A percentile compares a stretch with the other conserved stretches of the same genome.
These are phyloP conservation scores for Oenanthe melanoleuca DNA, from an alignment of 2,113 vertebrate species.

Conservation along the genomic window DNA sequence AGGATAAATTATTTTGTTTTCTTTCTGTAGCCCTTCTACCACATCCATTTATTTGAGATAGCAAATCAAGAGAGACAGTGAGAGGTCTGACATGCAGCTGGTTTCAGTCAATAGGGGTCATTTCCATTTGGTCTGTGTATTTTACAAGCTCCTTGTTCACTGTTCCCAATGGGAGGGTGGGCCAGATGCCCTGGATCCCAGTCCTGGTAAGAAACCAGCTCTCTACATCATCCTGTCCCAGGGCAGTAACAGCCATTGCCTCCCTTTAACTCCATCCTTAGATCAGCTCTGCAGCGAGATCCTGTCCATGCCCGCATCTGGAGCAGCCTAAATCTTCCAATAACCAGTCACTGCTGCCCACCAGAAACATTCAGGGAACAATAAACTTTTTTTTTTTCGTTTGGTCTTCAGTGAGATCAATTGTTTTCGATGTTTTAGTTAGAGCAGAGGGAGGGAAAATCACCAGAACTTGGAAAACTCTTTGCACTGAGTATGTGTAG, in stretches of 20 bases:
- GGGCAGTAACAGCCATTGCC: not conserved
- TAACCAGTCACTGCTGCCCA: slow-evolving; percentile 18
- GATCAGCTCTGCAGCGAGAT: not conserved
- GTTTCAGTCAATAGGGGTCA: slow-evolving; percentile 82
- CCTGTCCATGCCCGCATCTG: not conserved
- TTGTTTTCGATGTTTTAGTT: slow-evolving; percentile 42
- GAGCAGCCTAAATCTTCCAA: not conserved
- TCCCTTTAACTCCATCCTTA: not conserved
- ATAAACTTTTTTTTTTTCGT: not conserved
- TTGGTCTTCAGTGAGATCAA: slow-evolving; percentile 23
- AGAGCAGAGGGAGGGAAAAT: slow-evolving; percentile 20
- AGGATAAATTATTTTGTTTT: slow-evolving; percentile 66
- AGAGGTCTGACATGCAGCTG: slow-evolving; percentile 80
- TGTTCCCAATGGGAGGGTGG: slow-evolving; percentile 80
- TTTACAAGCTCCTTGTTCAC: slow-evolving; percentile 86
- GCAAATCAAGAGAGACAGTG: slow-evolving; percentile 68
- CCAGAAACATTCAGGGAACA: slow-evolving; percentile 57
- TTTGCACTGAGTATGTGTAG: slow-evolving; percentile 25
- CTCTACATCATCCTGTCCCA: slow-evolving; percentile 65
- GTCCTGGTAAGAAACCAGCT: slow-evolving; percentile 70
- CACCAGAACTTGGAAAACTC: slow-evolving; percentile 32
- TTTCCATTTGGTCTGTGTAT: slow-evolving; percentile 80
- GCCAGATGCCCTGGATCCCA: slow-evolving; percentile 83
- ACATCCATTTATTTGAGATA: slow-evolving; percentile 72
- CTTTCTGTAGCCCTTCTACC: slow-evolving; percentile 49